These are phyloP conservation scores for Aegotheles bennettii DNA, from an alignment of 2,113 vertebrate species.

Conservation along the genomic window DNA sequence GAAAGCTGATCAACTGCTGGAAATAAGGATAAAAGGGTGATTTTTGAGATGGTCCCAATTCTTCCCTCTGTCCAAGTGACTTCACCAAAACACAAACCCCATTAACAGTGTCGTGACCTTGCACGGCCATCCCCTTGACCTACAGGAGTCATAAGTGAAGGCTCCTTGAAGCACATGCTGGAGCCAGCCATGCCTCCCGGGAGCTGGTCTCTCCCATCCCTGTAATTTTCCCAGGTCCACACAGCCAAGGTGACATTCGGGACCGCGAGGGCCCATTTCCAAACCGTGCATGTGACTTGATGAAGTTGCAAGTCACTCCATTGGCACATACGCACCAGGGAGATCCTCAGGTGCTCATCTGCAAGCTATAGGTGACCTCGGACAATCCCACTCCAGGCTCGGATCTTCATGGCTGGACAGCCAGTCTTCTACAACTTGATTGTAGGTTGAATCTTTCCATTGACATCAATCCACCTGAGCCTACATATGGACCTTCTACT, in stretches of 20 bases:
- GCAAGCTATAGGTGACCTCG: not conserved
- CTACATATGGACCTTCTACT: not conserved
- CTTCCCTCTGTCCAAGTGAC: not conserved
- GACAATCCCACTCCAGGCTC: not conserved
- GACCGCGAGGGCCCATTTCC: not conserved
- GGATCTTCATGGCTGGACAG: accelerated
- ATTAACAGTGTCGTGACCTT: accelerated
- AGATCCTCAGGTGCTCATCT: not conserved
- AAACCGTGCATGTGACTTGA: not conserved
- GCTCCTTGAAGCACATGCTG: not conserved
- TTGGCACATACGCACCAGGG: not conserved
- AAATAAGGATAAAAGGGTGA: not conserved
- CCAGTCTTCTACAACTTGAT: too few relatives aligned
- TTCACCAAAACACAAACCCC: not conserved
- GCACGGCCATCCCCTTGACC: not conserved
- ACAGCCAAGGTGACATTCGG: not conserved
- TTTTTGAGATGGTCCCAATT: not conserved
- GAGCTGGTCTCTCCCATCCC: not conserved
- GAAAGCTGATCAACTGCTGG: not conserved
- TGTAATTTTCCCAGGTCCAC: not conserved
- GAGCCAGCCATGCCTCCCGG: not conserved
- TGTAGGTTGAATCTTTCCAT: not conserved
- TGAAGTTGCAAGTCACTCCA: slow-evolving; percentile 18
- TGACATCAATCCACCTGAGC: too few relatives aligned
- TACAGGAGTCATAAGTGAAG: not conserved